phyloP scores from a whole-genome alignment of 2,113 vertebrate genomes.

The Hipposideros armiger region DNA sequence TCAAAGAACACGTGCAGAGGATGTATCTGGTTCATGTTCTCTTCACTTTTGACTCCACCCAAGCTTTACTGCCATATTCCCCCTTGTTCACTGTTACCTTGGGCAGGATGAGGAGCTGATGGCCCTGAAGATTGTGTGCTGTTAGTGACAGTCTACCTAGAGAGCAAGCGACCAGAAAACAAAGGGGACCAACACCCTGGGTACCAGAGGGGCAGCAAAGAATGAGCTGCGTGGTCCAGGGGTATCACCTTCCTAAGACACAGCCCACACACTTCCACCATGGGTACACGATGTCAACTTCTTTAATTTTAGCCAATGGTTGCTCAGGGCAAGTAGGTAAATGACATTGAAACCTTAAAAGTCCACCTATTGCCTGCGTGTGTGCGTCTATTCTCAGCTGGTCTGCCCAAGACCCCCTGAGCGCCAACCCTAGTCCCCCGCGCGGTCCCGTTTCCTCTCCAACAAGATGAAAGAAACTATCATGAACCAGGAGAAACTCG shows the following conservation, averaged over 20 bases:
- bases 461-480: too few species aligned
- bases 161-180: neutral
- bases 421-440: too few species aligned
- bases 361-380: neutral
- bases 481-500: too few species aligned
- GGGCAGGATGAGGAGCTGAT: fast-evolving
- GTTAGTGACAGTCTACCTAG: neutral
- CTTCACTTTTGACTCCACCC: neutral
- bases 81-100: neutral
- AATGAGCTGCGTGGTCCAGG: neutral
- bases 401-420: too few species aligned
- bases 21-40: neutral
- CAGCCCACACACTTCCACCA: fast-evolving
- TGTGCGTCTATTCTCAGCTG: too few species aligned
- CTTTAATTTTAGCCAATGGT: neutral
- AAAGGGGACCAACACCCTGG: neutral
- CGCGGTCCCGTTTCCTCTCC: too few species aligned
- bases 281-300: fast-evolving
- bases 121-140: too few species aligned
- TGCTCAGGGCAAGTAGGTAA: neutral
- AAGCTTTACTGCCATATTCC: neutral
- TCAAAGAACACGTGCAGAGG: neutral
- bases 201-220: neutral
- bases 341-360: neutral
- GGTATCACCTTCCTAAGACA: neutral